Evolutionary conservation across 2,797 vertebrate genomes (phyloP).

Genomic region (Todus mexicanus): DNA sequence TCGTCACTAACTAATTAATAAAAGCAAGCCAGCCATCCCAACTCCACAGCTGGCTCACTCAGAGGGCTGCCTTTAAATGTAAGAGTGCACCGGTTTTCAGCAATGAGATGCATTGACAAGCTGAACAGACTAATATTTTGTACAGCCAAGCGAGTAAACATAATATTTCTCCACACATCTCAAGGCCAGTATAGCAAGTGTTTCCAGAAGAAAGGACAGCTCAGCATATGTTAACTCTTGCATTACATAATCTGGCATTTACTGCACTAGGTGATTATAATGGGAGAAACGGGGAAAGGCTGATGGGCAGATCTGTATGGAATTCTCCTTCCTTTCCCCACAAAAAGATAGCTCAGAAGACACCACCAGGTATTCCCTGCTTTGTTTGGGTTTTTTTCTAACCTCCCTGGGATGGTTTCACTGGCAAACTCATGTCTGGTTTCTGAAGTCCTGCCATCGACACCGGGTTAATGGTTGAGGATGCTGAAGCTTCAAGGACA

Average conservation of each 20-base stretch:
- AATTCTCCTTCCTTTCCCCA: neutral
- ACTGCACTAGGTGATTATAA: neutral
- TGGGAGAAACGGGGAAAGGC: neutral
- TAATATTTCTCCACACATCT: neutral
- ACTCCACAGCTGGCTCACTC: neutral
- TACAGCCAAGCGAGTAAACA: neutral
- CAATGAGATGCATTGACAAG: neutral
- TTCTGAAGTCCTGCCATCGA: slow-evolving; percentile 79
- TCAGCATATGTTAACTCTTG: neutral
- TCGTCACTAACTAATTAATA: neutral
- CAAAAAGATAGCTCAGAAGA: neutral
- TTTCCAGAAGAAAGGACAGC: neutral
- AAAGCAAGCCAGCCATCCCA: neutral
- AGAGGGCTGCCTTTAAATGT: neutral
- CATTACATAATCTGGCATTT: neutral
- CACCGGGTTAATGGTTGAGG: slow-evolving; percentile 79
- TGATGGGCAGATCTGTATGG: neutral
- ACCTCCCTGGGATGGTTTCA: slow-evolving; percentile 90
- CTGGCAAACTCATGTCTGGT: slow-evolving; percentile 89
- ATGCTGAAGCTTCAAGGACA: slow-evolving; percentile 74
- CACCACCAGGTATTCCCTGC: neutral
- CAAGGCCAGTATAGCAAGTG: neutral
- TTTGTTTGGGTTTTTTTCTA: slow-evolving; percentile 64
- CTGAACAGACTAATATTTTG: neutral
- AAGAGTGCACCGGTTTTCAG: neutral